These are phyloP conservation scores for Gambusia yucatana DNA, from an alignment of 2,797 vertebrate species.

Conservation along the genomic window DNA sequence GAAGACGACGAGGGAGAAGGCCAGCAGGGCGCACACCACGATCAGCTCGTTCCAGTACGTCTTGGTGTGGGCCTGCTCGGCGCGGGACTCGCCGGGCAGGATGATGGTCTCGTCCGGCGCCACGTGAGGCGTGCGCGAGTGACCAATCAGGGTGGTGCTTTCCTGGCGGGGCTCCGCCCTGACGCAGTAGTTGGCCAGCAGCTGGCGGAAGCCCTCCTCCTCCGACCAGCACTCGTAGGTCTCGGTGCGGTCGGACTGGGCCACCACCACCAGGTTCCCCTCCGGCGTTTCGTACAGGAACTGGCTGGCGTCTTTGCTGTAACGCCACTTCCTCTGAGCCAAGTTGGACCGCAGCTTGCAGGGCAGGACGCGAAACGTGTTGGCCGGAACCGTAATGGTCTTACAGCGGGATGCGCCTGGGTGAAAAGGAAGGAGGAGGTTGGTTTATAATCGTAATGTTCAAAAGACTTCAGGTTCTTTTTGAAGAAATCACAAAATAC, in stretches of 20 bases:
- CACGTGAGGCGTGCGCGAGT: constrained; percentile 70
- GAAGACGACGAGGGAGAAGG: constrained; percentile 76
- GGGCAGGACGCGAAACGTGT: constrained; percentile 83
- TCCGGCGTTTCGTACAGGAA: constrained; percentile 84
- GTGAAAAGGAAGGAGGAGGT: constrained; percentile 1
- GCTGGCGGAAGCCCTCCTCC: constrained; percentile 88
- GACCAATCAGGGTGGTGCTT: constrained; percentile 61
- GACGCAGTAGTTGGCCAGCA: constrained; percentile 90
- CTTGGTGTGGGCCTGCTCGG: constrained; percentile 76
- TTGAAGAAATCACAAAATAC: not conserved
- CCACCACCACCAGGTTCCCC: constrained; percentile 89
- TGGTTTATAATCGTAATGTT: not conserved
- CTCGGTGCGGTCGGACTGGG: constrained; percentile 79
- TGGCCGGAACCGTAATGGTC: constrained; percentile 80
- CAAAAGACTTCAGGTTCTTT: not conserved
- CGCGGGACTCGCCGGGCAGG: constrained; percentile 52
- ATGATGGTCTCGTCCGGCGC: constrained; percentile 64
- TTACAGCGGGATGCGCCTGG: constrained; percentile 76
- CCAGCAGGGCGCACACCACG: constrained; percentile 86
- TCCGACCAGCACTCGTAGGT: constrained; percentile 92
- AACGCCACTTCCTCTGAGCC: constrained; percentile 86
- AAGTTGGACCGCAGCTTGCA: constrained; percentile 90
- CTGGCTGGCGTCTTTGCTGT: constrained; percentile 76
- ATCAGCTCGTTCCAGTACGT: constrained; percentile 93
- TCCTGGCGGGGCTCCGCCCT: constrained; percentile 61